These are phyloP conservation scores for Eurytoma adleriae DNA, from an alignment of 2,888 invertebrate species.

Conservation along the genomic window DNA sequence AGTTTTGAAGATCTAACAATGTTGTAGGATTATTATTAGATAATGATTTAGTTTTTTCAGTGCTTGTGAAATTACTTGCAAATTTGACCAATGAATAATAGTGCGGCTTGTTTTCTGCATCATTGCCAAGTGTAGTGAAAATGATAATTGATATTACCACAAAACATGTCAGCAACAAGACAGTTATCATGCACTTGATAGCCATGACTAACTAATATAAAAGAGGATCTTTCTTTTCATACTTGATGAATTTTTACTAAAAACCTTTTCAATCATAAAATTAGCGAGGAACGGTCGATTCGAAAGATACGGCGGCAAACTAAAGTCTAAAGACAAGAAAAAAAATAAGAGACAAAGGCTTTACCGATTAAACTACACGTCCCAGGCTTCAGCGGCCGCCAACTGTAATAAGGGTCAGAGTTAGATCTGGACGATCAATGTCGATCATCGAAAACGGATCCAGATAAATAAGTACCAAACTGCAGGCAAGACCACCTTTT, in stretches of 20 bases:
- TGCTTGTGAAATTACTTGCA: constrained; percentile 3
- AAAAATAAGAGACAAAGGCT: no score
- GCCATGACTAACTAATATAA: constrained; percentile 23
- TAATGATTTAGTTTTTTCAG: constrained; percentile 13
- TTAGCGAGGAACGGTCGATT: no score
- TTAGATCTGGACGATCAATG: neutral
- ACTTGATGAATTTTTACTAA: no score
- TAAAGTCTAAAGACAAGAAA: no score
- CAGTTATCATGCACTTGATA: constrained; percentile 30
- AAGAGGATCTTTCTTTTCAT: no score
- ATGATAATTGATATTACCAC: constrained; percentile 30
- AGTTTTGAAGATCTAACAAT: constrained; percentile 33
- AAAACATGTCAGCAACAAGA: constrained; percentile 24
- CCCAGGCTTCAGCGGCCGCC: no score
- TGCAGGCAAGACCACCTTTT: no score
- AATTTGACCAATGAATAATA: constrained; percentile 20
- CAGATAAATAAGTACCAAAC: no score
- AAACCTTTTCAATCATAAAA: no score
- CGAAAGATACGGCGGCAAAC: no score
- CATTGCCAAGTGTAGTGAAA: neutral
- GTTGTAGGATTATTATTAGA: constrained; percentile 6
- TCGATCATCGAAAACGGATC: neutral
- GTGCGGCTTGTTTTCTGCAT: neutral
- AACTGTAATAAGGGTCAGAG: neutral
- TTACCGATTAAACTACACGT: no score